Base-by-base conservation (phyloP, 2,888 invertebrate species). In the Thymelicus acteon region DNA sequence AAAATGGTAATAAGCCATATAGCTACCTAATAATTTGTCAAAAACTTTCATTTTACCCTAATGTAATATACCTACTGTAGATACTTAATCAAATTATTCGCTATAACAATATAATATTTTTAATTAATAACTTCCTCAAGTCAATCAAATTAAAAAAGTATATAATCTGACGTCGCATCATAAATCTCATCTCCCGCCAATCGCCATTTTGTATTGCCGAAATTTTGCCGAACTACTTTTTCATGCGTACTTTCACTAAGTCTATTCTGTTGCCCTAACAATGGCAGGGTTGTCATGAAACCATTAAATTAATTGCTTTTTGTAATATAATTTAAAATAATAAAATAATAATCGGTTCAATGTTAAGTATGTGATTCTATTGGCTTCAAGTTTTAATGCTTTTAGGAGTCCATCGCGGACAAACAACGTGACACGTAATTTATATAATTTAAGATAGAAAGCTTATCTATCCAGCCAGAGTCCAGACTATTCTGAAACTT, bases 181-280 rank as follows among this genome's bases (percentile, higher is more conserved):
- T 60, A 19, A 60, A 60, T 60, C 65, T 65, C 69, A 57, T 67
- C 70, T 70, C 63, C 60, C 67, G 71, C 73, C 72, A 67, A 61
- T 63, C 65, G 72, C 71, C 73, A 75, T 74, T 75, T 77, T 70
- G 69, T 37, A 57, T 57, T 57, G 57, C 57, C 57, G 69, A 73
- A 60, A 37, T 54, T 24, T 71, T 31, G 69, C 71, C 61, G 67
- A 75, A 74, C 75, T 76, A 74, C 74, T 74, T 74, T 72, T 72
- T 72, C 72, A 74, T 73, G 70, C 72, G 67, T 64, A 72, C 64
- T 44, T 44, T 44, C 49, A 52, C 15, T 67, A 44, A 12, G 12
- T 71, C 64, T 65, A 49, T 54, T 31, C 31, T 31, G 31, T 31
- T 0, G 31, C 5, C 31, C 31, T 2, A 31, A 31, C 60, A 19